Conservation (phyloP, 1,140 invertebrate genomes). For the Hirudo medicinalis region DNA sequence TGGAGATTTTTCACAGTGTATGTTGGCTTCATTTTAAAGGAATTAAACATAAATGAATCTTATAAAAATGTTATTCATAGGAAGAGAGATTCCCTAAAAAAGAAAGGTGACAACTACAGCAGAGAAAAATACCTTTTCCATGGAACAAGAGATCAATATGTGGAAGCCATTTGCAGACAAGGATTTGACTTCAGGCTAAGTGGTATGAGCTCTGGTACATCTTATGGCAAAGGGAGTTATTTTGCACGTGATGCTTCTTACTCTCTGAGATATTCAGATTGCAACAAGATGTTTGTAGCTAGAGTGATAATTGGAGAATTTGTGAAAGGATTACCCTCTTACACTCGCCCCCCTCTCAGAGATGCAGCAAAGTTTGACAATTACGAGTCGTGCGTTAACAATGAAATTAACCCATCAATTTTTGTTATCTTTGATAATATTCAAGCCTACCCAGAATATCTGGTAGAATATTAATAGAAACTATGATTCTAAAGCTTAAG, state of each 20-base stretch:
- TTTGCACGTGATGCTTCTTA: constrained; percentile 31
- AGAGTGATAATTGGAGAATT: constrained; percentile 31
- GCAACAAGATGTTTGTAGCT: constrained; percentile 23
- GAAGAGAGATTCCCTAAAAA: constrained; percentile 14
- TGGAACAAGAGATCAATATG: constrained; percentile 17
- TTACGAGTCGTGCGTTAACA: constrained; percentile 34
- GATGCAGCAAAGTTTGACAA: constrained; percentile 25
- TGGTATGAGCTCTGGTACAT: constrained; percentile 24
- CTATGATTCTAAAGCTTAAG: background rate
- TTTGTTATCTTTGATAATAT: constrained; percentile 32
- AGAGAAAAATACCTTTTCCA: constrained; percentile 20
- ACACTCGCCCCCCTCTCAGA: constrained; percentile 28
- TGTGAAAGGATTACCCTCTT: constrained; percentile 25
- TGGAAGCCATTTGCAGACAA: constrained; percentile 22
- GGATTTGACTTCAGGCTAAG: constrained; percentile 23
- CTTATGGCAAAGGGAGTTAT: constrained; percentile 33
- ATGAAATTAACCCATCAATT: constrained; percentile 27
- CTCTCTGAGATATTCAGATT: constrained; percentile 18
- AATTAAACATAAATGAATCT: too few species aligned
- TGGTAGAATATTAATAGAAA: constrained; percentile 30
- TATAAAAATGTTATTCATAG: background rate
- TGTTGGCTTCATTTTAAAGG: too few species aligned
- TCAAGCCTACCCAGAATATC: constrained; percentile 34
- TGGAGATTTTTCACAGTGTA: too few species aligned
- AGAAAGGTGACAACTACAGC: constrained; percentile 12